A percentile compares a stretch with the other conserved stretches of the same genome.
These are phyloP conservation scores for Sciaenops ocellatus DNA, from an alignment of 2,797 vertebrate genomes.

Conservation along the genomic window DNA sequence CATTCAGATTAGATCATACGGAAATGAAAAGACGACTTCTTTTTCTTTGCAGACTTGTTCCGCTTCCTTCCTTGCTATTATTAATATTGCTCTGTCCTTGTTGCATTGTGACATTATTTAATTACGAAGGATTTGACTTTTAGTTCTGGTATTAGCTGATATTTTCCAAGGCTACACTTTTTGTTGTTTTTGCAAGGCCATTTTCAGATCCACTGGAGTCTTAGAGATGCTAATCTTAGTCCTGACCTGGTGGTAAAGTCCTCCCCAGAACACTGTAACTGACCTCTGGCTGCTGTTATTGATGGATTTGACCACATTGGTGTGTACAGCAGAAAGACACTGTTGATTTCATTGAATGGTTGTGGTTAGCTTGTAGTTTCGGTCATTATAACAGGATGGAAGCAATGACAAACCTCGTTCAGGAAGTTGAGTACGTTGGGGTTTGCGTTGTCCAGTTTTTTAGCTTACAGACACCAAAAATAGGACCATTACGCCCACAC, in stretches of 20 bases:
- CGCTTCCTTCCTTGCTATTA: not conserved
- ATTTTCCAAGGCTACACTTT: not conserved
- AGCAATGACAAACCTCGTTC: not conserved
- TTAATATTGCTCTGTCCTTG: not conserved
- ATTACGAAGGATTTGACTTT: constrained; percentile 48
- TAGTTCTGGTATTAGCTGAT: constrained; percentile 35
- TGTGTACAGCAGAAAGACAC: not conserved
- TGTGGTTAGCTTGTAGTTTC: not conserved
- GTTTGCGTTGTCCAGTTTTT: not conserved
- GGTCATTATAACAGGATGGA: not conserved
- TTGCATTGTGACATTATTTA: constrained; percentile 27
- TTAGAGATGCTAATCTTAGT: constrained; percentile 30
- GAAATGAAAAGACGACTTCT: not conserved
- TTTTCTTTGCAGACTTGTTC: not conserved
- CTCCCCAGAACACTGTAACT: constrained; percentile 1
- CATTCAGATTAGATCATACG: not conserved
- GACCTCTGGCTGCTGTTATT: constrained; percentile 32
- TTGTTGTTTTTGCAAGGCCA: not conserved
- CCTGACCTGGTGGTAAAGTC: not conserved
- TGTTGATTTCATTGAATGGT: not conserved
- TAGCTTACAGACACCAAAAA: not conserved
- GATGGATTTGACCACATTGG: constrained; percentile 7
- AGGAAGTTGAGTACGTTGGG: not conserved
- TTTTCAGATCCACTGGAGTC: constrained; percentile 16
- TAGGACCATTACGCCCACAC: not conserved